Conservation (phyloP, 1,140 invertebrate species). For the Pentalonia nigronervosa region DNA sequence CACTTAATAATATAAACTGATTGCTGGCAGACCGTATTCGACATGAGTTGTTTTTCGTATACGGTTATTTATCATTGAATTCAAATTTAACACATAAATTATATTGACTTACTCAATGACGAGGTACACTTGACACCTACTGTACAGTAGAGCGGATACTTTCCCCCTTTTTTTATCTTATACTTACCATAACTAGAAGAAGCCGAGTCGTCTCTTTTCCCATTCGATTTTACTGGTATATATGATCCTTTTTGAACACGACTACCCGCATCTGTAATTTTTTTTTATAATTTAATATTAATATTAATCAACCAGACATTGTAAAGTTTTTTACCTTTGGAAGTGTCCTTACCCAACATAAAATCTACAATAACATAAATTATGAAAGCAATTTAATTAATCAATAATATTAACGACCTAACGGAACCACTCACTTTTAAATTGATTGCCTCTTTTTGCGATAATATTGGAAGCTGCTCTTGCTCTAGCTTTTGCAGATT, state of each 20-base stretch:
- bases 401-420: not conserved
- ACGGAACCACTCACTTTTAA: slow-evolving; percentile 42
- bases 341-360: slow-evolving; percentile 24
- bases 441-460: slow-evolving; percentile 49
- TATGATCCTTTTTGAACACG: slow-evolving; percentile 47
- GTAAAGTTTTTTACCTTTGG: slow-evolving; percentile 25
- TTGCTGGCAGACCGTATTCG: too few relatives aligned
- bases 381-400: not conserved
- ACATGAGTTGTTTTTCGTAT: too few relatives aligned
- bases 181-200: not conserved
- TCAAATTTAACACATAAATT: too few relatives aligned
- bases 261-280: not conserved
- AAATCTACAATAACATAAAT: slow-evolving; percentile 27
- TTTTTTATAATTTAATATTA: not conserved
- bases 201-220: not conserved
- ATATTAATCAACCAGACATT: not conserved
- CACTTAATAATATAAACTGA: too few relatives aligned
- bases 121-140: too few relatives aligned
- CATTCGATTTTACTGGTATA: slow-evolving; percentile 29
- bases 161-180: too few relatives aligned
- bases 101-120: too few relatives aligned
- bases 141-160: too few relatives aligned
- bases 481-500: not conserved
- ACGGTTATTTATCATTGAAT: too few relatives aligned
- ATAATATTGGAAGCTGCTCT: not conserved